Conservation (phyloP, 2,797 vertebrate species). For the Falco cherrug region DNA sequence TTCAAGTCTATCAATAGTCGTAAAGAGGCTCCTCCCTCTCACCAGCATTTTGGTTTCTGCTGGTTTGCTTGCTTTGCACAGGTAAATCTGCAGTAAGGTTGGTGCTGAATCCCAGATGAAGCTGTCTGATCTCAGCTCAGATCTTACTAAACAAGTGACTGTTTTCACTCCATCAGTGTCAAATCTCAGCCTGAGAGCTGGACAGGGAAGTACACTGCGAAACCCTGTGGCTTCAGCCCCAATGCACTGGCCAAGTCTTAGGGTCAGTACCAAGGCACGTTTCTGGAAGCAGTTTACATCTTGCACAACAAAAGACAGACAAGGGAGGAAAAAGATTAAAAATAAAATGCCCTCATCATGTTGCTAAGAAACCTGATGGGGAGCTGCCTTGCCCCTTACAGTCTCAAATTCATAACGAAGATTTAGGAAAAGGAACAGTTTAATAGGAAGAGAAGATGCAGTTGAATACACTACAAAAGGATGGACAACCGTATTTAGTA, state of each 20-base stretch:
- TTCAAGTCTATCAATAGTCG: background rate
- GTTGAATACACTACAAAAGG: background rate
- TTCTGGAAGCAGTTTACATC: background rate
- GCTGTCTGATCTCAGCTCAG: background rate
- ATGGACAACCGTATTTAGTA: background rate
- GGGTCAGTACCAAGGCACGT: background rate
- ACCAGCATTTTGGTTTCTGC: background rate
- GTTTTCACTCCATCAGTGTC: background rate
- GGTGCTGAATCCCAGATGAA: background rate
- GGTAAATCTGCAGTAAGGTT: background rate
- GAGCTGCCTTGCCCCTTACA: background rate
- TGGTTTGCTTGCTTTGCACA: background rate
- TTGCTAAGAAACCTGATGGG: background rate
- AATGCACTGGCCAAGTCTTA: background rate
- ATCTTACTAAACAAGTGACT: background rate
- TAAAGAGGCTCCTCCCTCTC: background rate
- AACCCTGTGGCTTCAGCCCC: background rate
- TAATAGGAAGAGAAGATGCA: background rate
- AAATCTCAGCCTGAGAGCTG: background rate
- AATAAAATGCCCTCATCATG: no score
- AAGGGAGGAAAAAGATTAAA: background rate
- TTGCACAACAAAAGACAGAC: background rate
- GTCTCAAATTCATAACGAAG: background rate
- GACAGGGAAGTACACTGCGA: background rate
- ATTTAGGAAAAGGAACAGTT: background rate